These are phyloP conservation scores for Drosophila triauraria DNA, from an alignment of 1,140 invertebrate species.

Conservation along the genomic window DNA sequence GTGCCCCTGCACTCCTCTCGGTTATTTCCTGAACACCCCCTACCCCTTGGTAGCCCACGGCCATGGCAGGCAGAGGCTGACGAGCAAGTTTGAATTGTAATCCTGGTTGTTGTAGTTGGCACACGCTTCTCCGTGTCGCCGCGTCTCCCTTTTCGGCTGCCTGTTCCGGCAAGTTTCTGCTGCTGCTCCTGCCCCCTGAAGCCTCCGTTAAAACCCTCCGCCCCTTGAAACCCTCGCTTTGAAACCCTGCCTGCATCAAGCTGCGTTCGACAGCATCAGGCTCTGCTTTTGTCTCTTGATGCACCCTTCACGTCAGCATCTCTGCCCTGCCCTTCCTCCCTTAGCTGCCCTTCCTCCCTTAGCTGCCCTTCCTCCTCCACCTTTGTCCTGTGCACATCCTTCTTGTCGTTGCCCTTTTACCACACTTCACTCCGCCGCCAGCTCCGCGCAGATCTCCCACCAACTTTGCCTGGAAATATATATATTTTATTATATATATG, in stretches of 20 bases:
- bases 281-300: constrained; percentile 60
- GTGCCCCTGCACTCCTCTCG: constrained; percentile 10
- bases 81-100: constrained; percentile 82
- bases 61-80: constrained; percentile 73
- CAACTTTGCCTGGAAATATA: constrained; percentile 41
- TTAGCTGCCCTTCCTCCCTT: constrained; percentile 5
- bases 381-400: constrained; percentile 43
- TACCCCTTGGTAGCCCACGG: constrained; percentile 28
- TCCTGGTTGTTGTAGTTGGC: constrained; percentile 78
- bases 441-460: constrained; percentile 41
- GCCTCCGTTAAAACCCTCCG: neutral
- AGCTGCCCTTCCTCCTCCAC: constrained; percentile 12
- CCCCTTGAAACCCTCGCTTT: neutral
- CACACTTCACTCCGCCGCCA: constrained; percentile 53
- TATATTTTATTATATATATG: constrained; percentile 25
- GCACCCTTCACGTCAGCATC: constrained; percentile 19
- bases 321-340: no score
- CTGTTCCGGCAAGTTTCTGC: constrained; percentile 61
- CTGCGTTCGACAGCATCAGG: constrained; percentile 70
- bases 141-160: constrained; percentile 44
- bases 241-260: constrained; percentile 42
- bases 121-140: constrained; percentile 60
- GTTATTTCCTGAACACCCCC: neutral
- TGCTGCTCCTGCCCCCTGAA: constrained; percentile 6
- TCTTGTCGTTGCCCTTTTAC: constrained; percentile 69